Evolutionary conservation across 1,140 invertebrate species (phyloP).

Genomic region (Musca domestica): DNA sequence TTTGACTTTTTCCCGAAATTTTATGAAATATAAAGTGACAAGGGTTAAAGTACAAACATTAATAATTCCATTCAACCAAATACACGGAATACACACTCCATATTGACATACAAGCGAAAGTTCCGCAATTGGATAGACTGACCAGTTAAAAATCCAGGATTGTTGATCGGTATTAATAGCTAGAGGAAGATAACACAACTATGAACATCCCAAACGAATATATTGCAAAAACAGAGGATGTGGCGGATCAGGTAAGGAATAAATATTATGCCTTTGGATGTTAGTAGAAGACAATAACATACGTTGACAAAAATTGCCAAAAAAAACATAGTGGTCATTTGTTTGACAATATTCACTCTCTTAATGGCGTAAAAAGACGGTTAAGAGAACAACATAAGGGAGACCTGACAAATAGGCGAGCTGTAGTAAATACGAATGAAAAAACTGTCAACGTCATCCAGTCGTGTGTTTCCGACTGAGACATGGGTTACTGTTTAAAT

Average conservation of each 20-base stretch:
- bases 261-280: background rate
- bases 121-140: background rate
- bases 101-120: slow-evolving; percentile 4
- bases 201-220: slow-evolving; percentile 86
- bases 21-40: slow-evolving; percentile 18
- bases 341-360: background rate
- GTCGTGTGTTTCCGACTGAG: background rate
- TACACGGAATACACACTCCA: slow-evolving; percentile 1
- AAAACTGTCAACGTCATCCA: slow-evolving; percentile 31
- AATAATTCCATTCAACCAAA: background rate
- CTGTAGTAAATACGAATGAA: slow-evolving; percentile 23
- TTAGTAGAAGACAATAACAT: no score
- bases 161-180: background rate
- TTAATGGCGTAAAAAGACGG: background rate
- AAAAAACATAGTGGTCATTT: background rate
- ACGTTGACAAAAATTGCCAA: slow-evolving; percentile 6
- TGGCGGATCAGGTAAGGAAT: slow-evolving; percentile 84
- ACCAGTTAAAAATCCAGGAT: slow-evolving; percentile 17
- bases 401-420: slow-evolving; percentile 6
- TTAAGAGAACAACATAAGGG: slow-evolving; percentile 5
- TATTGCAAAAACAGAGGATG: slow-evolving; percentile 86
- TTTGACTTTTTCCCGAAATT: slow-evolving; percentile 11
- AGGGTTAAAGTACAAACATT: background rate
- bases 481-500: no score
- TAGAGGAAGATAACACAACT: slow-evolving; percentile 49